These are phyloP conservation scores for Cheilosia variabilis DNA, from an alignment of 2,888 invertebrate species.

Conservation along the genomic window DNA sequence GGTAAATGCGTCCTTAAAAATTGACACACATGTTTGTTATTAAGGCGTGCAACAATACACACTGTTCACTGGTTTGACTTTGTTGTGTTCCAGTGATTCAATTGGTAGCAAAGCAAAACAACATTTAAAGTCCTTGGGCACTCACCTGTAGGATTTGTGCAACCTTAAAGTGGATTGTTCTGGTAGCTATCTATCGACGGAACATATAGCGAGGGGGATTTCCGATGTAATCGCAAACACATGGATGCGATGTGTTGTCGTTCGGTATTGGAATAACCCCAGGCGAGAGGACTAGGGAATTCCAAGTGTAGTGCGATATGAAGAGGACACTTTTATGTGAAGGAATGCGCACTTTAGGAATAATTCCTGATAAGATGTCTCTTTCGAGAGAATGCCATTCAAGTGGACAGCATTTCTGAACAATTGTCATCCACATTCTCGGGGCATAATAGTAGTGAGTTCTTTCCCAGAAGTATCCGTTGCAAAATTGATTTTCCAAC, in stretches of 20 bases:
- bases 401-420: constrained; percentile 40
- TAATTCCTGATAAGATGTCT: constrained; percentile 46
- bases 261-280: constrained; percentile 42
- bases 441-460: background rate
- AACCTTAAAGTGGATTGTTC: constrained; percentile 56
- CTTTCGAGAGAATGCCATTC: constrained; percentile 28
- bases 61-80: constrained; percentile 48
- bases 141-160: constrained; percentile 71
- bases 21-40: constrained; percentile 71
- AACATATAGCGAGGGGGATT: constrained; percentile 37
- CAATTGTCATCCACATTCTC: constrained; percentile 31
- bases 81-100: constrained; percentile 40
- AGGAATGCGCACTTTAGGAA: constrained; percentile 8
- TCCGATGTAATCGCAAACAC: constrained; percentile 69
- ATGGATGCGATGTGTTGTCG: constrained; percentile 59
- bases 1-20: constrained; percentile 67
- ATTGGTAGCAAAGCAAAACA: constrained; percentile 44
- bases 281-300: constrained; percentile 18
- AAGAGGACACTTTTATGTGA: background rate
- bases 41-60: constrained; percentile 65
- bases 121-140: background rate
- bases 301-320: constrained; percentile 23
- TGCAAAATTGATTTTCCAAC: constrained; percentile 23
- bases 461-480: constrained; percentile 27
- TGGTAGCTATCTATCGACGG: constrained; percentile 31